phyloP scores from a whole-genome alignment of 1,140 invertebrate species.

The Pantala flavescens region DNA sequence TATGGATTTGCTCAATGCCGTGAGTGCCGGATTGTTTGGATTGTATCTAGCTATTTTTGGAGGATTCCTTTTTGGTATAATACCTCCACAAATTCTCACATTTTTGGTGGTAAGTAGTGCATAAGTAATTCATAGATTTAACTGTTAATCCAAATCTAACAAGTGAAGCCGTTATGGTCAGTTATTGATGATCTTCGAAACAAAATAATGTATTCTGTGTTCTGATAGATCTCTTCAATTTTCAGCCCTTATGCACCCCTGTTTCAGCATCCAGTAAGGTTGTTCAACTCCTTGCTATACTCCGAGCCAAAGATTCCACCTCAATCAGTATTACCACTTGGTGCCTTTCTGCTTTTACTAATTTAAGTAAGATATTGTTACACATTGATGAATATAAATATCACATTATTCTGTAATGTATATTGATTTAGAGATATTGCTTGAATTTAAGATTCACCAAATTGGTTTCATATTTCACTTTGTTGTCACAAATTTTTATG shows the following conservation, averaged over 20 bases:
- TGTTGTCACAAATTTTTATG: too few relatives aligned
- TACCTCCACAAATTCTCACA: slow-evolving; percentile 44
- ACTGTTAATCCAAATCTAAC: background rate
- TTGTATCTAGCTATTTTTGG: slow-evolving; percentile 39
- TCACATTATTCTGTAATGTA: too few relatives aligned
- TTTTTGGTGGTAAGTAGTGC: slow-evolving; percentile 47
- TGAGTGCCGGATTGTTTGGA: slow-evolving; percentile 30
- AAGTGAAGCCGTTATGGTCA: background rate
- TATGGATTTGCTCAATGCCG: slow-evolving; percentile 38
- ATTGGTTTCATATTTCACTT: too few relatives aligned
- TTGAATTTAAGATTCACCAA: too few relatives aligned
- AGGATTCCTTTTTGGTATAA: slow-evolving; percentile 38
- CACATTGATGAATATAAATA: too few relatives aligned
- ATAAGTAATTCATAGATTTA: background rate
- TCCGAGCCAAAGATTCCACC: slow-evolving; percentile 47
- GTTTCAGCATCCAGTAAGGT: slow-evolving; percentile 58
- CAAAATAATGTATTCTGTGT: too few relatives aligned
- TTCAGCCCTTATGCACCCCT: slow-evolving; percentile 54
- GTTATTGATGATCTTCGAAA: background rate
- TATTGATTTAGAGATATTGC: too few relatives aligned
- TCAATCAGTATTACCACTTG: slow-evolving; percentile 54
- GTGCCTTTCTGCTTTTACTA: slow-evolving; percentile 56
- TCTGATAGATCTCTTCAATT: slow-evolving; percentile 26
- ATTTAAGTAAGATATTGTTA: slow-evolving; percentile 44
- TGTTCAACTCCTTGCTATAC: slow-evolving; percentile 50